These are phyloP conservation scores for Luperina nickerlii DNA, from an alignment of 2,888 invertebrate species.

Conservation along the genomic window DNA sequence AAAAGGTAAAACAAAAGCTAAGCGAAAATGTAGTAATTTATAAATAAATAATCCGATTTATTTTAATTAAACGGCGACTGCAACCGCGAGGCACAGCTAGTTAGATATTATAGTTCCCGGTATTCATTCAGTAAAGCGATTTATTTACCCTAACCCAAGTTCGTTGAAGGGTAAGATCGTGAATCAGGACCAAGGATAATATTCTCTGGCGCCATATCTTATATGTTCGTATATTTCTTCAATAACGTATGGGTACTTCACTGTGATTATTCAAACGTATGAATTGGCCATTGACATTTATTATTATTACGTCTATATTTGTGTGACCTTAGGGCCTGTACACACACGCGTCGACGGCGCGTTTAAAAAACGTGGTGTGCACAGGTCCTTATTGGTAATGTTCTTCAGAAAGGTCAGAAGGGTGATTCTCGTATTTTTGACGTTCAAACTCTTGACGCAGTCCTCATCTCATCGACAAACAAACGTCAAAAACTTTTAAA, in stretches of 20 bases:
- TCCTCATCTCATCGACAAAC: too few relatives aligned
- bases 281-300: constrained; percentile 15
- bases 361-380: too few relatives aligned
- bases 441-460: too few relatives aligned
- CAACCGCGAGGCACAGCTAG: neutral
- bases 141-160: constrained; percentile 52
- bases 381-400: too few relatives aligned
- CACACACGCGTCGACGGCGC: too few relatives aligned
- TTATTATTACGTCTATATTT: neutral
- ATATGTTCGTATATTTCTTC: constrained; percentile 40
- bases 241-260: constrained; percentile 21
- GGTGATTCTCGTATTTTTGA: too few relatives aligned
- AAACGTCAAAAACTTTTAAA: too few relatives aligned
- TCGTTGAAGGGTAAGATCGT: constrained; percentile 49
- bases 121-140: constrained; percentile 41
- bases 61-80: neutral
- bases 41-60: neutral
- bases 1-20: neutral
- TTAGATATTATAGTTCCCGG: constrained; percentile 10
- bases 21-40: neutral
- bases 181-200: constrained; percentile 50
- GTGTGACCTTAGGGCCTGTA: too few relatives aligned
- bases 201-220: constrained; percentile 35
- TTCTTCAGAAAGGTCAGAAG: too few relatives aligned
- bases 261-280: constrained; percentile 40